Base-by-base conservation (phyloP, 2,113 vertebrate genomes). In the Hystrix brachyura region DNA sequence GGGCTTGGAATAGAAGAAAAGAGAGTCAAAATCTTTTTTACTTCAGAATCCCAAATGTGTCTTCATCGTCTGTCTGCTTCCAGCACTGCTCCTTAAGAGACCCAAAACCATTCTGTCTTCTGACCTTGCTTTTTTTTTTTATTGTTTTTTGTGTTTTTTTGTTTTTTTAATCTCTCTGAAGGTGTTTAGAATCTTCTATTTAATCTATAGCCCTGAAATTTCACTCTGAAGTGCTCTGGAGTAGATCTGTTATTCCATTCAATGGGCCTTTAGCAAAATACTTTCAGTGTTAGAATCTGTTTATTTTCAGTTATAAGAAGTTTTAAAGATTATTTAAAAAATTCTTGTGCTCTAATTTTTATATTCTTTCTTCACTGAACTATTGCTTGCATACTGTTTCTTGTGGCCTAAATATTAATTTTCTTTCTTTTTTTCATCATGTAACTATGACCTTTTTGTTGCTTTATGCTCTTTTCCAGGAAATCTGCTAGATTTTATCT, bases 131-230 rank as follows among this genome's bases (percentile, higher is more conserved):
- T 38, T 38, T 38, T 38, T 38, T 38, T 38, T 38, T 38, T 38
- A 38, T 38, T 38, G 38, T 38, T 38, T 38, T 38, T 38, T 38
- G 38, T 38, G 38, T 38, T 38, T 38, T 38, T 38, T 38, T 38
- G 38, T 38, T 38, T 38, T 85, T 89, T 92, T 94, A 67, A 74
- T 48, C 64, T 67, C 76, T 86, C 85, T 76, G 23, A 46, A 97
- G 85, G 57, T 29, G 59, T 85, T 85, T 46, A 74, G 21, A 74
- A 74, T 74, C 10, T 23, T 74, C 80, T 85, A 0, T 71, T 80
- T 57, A 69, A 80, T 25, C 55, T 3, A 4, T 21, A 34, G 38
- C 57, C 89, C 60, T 87, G 60, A 93, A 93, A 53, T 87, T 93
- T 27, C 17, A 43, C 43, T 64, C 46, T 64, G 17, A 93, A 82